Percentiles rank a stretch among this genome's conserved stretches.
Conservation (phyloP, 2,888 invertebrate genomes). For the Galerucella nymphaeae region DNA sequence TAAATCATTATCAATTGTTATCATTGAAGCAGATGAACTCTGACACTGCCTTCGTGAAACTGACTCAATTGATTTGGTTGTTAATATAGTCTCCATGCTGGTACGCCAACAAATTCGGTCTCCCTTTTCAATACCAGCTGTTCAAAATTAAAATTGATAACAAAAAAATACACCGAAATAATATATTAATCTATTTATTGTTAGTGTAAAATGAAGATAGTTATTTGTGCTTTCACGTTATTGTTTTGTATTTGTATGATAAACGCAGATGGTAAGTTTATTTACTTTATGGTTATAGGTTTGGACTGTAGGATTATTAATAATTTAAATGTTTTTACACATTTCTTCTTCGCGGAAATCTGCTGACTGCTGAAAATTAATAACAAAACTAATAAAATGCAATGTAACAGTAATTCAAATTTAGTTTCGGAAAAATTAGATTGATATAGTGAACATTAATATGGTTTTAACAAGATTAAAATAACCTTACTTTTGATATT, state of each 20-base stretch:
- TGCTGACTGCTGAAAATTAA: too few species aligned
- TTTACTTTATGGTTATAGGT: not conserved
- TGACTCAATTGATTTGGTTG: constrained; percentile 4
- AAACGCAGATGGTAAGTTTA: constrained; percentile 4
- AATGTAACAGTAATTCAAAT: too few species aligned
- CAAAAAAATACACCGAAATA: not conserved
- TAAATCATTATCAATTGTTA: constrained; percentile 20
- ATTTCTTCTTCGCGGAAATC: too few species aligned
- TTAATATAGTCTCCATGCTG: constrained; percentile 6
- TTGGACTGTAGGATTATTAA: too few species aligned
- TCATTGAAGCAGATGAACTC: constrained; percentile 11
- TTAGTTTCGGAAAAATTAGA: too few species aligned
- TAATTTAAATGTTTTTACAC: too few species aligned
- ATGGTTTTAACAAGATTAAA: too few species aligned
- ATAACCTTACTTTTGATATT: too few species aligned
- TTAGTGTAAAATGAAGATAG: not conserved
- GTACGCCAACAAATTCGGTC: not conserved
- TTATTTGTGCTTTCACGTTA: not conserved
- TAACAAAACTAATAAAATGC: too few species aligned
- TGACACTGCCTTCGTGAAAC: constrained; percentile 12
- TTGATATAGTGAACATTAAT: too few species aligned
- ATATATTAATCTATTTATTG: not conserved
- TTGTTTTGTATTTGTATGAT: not conserved
- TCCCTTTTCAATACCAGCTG: not conserved
- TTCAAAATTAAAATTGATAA: not conserved